Conservation (phyloP, 2,888 invertebrate genomes). For the Zaprionus lineosus region DNA sequence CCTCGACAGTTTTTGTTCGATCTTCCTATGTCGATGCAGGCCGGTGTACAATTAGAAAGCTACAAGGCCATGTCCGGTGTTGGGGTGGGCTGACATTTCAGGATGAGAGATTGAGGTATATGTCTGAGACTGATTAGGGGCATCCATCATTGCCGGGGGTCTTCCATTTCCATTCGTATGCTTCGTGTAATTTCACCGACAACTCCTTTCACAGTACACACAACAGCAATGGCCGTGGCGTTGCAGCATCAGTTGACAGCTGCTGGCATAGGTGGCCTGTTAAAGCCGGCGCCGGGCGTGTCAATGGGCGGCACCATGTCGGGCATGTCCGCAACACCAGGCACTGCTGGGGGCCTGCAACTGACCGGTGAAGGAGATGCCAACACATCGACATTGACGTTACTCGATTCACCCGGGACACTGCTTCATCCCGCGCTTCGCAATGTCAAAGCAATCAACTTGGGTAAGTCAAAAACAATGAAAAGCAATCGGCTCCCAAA, state of each 20-base stretch:
- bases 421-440: constrained; percentile 87
- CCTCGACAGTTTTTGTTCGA: too few species aligned
- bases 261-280: constrained; percentile 79
- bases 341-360: constrained; percentile 60
- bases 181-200: background rate
- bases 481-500: constrained; percentile 8
- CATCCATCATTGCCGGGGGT: background rate
- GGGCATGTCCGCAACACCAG: constrained; percentile 72
- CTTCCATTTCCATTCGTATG: background rate
- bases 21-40: too few species aligned
- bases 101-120: background rate
- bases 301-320: constrained; percentile 78
- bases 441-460: constrained; percentile 85
- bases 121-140: background rate
- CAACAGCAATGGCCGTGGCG: constrained; percentile 82
- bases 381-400: constrained; percentile 79
- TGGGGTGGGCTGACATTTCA: background rate
- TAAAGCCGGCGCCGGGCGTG: constrained; percentile 81
- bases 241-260: constrained; percentile 81
- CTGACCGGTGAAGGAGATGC: constrained; percentile 79
- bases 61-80: too few species aligned
- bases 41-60: too few species aligned
- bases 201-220: constrained; percentile 70
- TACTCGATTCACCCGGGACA: constrained; percentile 81
- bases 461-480: constrained; percentile 80